Evolutionary conservation across 2,797 vertebrate species (phyloP), one percentile per base, ranked within the genome.

Genomic region (Parauchenoglanis punctatus): DNA sequence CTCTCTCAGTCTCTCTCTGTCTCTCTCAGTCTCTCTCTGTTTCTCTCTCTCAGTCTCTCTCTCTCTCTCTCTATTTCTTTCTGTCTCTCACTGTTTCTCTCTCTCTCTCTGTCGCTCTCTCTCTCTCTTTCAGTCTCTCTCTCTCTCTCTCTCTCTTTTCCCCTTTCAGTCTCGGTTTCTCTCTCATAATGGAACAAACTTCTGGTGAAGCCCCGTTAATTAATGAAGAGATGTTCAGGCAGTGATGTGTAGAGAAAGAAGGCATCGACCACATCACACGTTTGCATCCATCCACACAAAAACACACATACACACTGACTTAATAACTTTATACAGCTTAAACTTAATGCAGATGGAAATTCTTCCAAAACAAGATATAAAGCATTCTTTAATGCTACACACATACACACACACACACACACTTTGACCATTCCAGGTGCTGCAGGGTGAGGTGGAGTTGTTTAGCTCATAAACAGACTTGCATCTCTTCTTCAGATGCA

Each of bases 401-500:
- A 52, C 13, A 56, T 25, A 49, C 61, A 61, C 18, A 61, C 23
- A 81, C 77, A 86, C 81, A 84, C 56, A 40, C 46, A 35, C 49
- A 78, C 18, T 17, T 25, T 13, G 58, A n/a, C 81, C 72, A 82
- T 28, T 15, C 88, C 81, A 72, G 75, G 77, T 80, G 75, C 73
- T 84, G 87, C 61, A 86, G 87, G 61, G 35, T 46, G 81, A 82
- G 52, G 31, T 85, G 78, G 86, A 87, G 72, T 67, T 20, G 18
- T 88, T 88, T n/a, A 61, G 80, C 68, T 68, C 85, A 86, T 91
- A 85, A 88, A 85, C 84, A 84, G 81, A 82, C 58, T 90, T 31
- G 61, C 54, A 84, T 78, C 58, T 85, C 46, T 90, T 86, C 65
- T 90, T 85, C 84, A 81, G 70, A 49, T 63, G 84, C 90, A 88